Base-by-base conservation (phyloP, 2,113 vertebrate genomes). In the Cyanistes caeruleus region DNA sequence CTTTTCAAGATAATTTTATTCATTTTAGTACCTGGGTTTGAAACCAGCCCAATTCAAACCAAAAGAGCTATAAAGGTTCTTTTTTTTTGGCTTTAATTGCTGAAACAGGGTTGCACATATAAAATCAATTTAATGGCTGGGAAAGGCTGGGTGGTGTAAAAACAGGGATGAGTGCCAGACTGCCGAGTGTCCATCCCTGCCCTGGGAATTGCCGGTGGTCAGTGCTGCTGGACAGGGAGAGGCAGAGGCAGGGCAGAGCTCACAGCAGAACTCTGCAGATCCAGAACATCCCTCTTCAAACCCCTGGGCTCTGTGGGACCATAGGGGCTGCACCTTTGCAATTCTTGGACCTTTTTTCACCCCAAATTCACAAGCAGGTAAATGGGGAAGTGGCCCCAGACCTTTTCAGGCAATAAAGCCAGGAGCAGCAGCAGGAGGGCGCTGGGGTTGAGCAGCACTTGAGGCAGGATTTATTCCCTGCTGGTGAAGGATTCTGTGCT, bases 1-100 rank as follows among this genome's bases (percentile, higher is more conserved):
- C 94, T 86, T 96, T 96, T 95, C 89, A 90, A 59, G 83, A 97
- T 79, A 87, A 92, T 97, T 96, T 97, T 93, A 96, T 68, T 77
- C 96, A 73, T 87, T 97, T 97, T 95, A 96, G 87, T 96, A 88
- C 95, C 86, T 94, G 84, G 86, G 67, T 84, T 97, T 96, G 94
- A 97, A 97, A 89, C 81, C 2, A 15, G 51, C 80, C 95, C 95
- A 97, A 93, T 82, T 88, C 91, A 97, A 97, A 97, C 84, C 81
- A 63, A 80, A 91, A 87, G 62, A 67, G 86, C 90, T 87, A 86
- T 87, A 95, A 96, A 94, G 94, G 72, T 59, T 88, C 87, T 39
- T 39, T 39, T 39, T 39, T 39, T 91, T 93, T 89, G 19, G 19
- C 89, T 94, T 83, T 97, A 95, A 96, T 96, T 96, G 94, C 92